These are phyloP conservation scores for Semicossyphus pulcher DNA, from an alignment of 2,113 vertebrate species.

Conservation along the genomic window DNA sequence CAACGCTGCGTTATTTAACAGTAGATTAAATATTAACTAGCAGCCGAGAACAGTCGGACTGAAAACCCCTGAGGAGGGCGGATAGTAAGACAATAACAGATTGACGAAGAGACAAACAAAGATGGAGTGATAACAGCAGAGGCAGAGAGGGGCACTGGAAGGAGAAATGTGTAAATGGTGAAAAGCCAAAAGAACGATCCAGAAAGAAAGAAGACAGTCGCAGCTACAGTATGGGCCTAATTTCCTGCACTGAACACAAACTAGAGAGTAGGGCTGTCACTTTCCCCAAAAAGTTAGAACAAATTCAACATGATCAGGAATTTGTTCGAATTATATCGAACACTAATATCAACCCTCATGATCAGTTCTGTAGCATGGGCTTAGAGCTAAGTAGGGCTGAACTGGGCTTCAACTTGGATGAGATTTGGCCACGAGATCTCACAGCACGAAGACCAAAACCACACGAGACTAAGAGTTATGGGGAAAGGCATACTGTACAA, in stretches of 20 bases:
- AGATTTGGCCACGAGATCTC: too few species aligned
- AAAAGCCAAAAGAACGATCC: conserved; percentile 5
- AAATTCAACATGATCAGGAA: too few species aligned
- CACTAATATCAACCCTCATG: too few species aligned
- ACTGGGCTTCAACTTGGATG: too few species aligned
- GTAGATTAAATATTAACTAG: conserved; percentile 67
- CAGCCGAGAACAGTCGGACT: conserved; percentile 54
- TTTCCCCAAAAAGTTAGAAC: too few species aligned
- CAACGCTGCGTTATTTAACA: conserved; percentile 67
- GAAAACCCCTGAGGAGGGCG: conserved; percentile 36
- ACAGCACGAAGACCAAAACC: too few species aligned
- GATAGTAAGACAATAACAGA: conserved; percentile 52
- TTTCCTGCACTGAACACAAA: background rate
- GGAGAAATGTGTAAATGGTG: conserved; percentile 2
- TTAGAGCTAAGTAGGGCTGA: too few species aligned
- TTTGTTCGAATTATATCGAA: too few species aligned
- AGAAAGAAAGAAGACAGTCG: background rate
- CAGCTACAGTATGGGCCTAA: background rate
- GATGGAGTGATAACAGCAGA: conserved; percentile 23
- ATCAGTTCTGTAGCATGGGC: too few species aligned
- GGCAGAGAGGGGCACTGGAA: background rate
- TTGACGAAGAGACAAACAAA: conserved; percentile 17
- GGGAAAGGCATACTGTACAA: too few species aligned
- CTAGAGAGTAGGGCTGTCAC: too few species aligned
- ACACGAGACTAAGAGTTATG: too few species aligned